These are phyloP conservation scores for Hyles lineata DNA, from an alignment of 2,888 invertebrate species.

Conservation along the genomic window DNA sequence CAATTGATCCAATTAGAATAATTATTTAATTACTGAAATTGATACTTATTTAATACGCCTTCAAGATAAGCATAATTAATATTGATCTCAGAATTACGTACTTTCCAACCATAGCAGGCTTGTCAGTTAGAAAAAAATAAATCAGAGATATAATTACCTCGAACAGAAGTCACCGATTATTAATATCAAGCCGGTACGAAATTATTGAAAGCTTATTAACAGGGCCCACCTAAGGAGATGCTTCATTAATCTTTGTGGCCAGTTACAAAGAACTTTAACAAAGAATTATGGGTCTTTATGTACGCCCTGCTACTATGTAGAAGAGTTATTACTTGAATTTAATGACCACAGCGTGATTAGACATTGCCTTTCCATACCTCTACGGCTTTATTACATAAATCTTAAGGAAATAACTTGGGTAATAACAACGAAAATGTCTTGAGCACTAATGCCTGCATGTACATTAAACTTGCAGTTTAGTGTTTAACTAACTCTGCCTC, in stretches of 20 bases:
- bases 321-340: constrained; percentile 79
- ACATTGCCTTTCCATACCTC: constrained; percentile 68
- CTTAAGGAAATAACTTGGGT: constrained; percentile 56
- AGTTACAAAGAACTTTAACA: constrained; percentile 76
- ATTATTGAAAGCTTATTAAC: constrained; percentile 75
- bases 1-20: too few species aligned
- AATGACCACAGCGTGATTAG: constrained; percentile 79
- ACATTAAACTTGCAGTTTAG: constrained; percentile 53
- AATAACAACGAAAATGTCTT: constrained; percentile 64
- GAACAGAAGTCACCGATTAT: constrained; percentile 61
- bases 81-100: background rate
- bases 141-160: constrained; percentile 47
- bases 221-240: constrained; percentile 79
- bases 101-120: background rate
- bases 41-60: too few species aligned
- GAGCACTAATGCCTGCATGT: constrained; percentile 56
- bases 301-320: constrained; percentile 74
- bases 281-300: constrained; percentile 80
- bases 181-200: constrained; percentile 55
- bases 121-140: constrained; percentile 15
- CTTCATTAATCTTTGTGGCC: constrained; percentile 76
- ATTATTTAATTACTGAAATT: too few species aligned
- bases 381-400: constrained; percentile 75
- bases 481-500: constrained; percentile 6
- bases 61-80: background rate